Evolutionary conservation across 1,140 invertebrate genomes (phyloP).

Genomic region (Heliconius himera): DNA sequence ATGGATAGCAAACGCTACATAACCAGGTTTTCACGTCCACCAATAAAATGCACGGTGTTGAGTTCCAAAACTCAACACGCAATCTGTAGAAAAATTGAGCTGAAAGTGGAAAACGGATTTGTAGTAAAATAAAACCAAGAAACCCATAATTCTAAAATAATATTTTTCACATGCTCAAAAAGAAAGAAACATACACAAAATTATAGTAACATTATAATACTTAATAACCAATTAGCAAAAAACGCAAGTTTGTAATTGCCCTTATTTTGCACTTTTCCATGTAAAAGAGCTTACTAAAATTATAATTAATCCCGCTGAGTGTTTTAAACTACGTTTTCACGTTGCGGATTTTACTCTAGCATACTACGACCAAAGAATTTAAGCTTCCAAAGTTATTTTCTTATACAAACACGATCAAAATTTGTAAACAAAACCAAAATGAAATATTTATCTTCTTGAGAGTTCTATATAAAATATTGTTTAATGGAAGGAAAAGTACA

Average conservation of each 20-base stretch:
- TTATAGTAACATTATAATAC: background rate
- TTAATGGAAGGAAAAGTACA: conserved; percentile 11
- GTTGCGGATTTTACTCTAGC: conserved; percentile 31
- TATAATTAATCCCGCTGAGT: conserved; percentile 36
- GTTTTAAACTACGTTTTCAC: conserved; percentile 37
- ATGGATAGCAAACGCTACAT: too few relatives aligned
- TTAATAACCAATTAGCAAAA: background rate
- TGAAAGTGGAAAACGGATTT: too few relatives aligned
- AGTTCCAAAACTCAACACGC: too few relatives aligned
- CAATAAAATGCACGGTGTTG: too few relatives aligned
- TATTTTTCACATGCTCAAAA: background rate
- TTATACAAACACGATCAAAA: conserved; percentile 37
- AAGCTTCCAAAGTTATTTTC: conserved; percentile 38
- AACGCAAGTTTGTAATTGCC: background rate
- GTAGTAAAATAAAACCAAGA: too few relatives aligned
- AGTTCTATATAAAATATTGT: conserved; percentile 14
- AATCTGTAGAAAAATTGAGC: too few relatives aligned
- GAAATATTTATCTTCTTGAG: conserved; percentile 36
- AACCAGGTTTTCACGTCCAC: too few relatives aligned
- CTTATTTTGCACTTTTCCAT: conserved; percentile 24
- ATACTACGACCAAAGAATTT: conserved; percentile 31
- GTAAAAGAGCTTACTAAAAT: conserved; percentile 30
- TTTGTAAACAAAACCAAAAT: conserved; percentile 38
- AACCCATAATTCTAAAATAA: too few relatives aligned
- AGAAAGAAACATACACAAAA: background rate